Conservation (phyloP, 2,113 vertebrate species). For the Ophiodon elongatus region DNA sequence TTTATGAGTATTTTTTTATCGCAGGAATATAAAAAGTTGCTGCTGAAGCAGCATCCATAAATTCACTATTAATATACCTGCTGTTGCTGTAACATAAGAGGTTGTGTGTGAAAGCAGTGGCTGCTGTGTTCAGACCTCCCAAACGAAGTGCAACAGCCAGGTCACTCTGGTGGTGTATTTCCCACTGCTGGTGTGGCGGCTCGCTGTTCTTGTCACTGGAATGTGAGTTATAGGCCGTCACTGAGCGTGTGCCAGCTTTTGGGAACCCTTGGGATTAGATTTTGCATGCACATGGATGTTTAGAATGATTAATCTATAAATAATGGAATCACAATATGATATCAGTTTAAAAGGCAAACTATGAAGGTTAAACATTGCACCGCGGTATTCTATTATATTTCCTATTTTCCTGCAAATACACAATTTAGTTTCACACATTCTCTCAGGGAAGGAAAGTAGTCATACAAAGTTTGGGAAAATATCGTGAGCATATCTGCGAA, state of each 20-base stretch:
- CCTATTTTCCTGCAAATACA: neutral
- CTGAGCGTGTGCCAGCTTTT: conserved; percentile 10
- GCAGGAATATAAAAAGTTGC: neutral
- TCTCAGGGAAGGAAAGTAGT: neutral
- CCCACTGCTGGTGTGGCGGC: conserved; percentile 17
- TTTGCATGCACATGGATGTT: conserved; percentile 63
- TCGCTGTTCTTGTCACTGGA: conserved; percentile 45
- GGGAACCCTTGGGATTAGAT: conserved; percentile 58
- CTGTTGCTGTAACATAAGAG: conserved; percentile 29
- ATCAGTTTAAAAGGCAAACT: neutral
- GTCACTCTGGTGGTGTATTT: conserved; percentile 33
- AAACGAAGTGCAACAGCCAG: conserved; percentile 26
- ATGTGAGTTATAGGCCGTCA: conserved; percentile 62
- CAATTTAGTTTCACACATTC: neutral
- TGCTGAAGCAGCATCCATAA: neutral
- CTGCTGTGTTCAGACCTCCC: conserved; percentile 13
- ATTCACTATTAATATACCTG: conserved; percentile 14
- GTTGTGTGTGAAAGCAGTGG: conserved; percentile 33
- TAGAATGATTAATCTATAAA: conserved; percentile 52
- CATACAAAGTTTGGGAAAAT: neutral
- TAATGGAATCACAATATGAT: conserved; percentile 31
- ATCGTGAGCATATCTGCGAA: too few species aligned
- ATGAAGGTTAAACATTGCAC: neutral
- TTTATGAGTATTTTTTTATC: neutral
- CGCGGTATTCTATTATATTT: neutral